Evolutionary conservation across 2,888 invertebrate species (phyloP).

Genomic region (Laothoe populi): DNA sequence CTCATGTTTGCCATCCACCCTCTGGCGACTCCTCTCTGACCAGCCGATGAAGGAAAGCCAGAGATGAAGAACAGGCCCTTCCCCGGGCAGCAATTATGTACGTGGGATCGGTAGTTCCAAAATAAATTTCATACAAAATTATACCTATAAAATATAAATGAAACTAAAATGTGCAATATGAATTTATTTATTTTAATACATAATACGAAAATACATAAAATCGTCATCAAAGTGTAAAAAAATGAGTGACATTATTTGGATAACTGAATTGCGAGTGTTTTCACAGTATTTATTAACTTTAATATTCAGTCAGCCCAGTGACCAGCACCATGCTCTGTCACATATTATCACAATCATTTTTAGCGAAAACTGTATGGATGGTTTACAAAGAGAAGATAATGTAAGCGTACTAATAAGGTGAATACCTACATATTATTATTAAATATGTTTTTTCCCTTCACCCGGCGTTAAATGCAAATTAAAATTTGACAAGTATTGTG

Average conservation of each 20-base stretch:
- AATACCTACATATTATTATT: neutral
- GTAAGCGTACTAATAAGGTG: neutral
- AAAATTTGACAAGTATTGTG: neutral
- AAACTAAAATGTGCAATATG: slow-evolving; percentile 6
- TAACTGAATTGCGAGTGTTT: neutral
- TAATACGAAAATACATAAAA: slow-evolving; percentile 43
- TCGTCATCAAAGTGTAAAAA: slow-evolving; percentile 34
- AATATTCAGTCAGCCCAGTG: neutral
- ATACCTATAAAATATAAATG: neutral
- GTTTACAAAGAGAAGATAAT: neutral
- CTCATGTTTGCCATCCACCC: too few relatives aligned
- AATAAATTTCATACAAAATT: too few relatives aligned
- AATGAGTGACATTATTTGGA: slow-evolving; percentile 16
- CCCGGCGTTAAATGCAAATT: neutral
- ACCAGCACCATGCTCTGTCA: neutral
- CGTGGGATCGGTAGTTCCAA: too few relatives aligned
- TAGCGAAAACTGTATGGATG: neutral
- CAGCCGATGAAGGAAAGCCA: too few relatives aligned
- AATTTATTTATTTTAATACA: slow-evolving; percentile 32
- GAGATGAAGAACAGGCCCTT: too few relatives aligned
- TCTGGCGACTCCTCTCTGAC: too few relatives aligned
- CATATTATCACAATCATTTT: neutral
- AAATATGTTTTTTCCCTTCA: neutral
- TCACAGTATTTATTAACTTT: neutral
- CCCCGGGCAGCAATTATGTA: too few relatives aligned